Base-by-base conservation (phyloP, 2,113 vertebrate species). In the Atherinomorus stipes region DNA sequence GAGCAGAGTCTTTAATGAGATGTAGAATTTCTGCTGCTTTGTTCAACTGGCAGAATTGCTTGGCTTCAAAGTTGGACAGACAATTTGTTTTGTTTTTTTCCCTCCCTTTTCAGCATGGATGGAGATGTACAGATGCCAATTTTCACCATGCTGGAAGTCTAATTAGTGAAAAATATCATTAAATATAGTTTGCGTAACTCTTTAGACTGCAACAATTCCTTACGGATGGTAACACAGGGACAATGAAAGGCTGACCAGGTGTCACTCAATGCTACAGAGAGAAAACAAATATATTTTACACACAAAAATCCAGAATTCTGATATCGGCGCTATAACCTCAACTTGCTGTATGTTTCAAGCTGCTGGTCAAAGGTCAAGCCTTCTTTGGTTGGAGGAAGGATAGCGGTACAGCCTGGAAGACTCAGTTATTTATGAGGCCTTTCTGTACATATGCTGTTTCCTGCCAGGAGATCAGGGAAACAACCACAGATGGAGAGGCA, bases 371-470 rank as follows among this genome's bases (percentile, higher is more conserved):
- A 75, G 87, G 72, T 83, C 80, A 49, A 60, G 51, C 71, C 64
- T 47, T 82, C 73, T 78, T 70, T 59, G 71, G 22, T 34, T n/a
- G 66, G 34, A 61, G 40, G 70, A 58, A 68, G 56, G 76, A 80
- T 62, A 50, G 64, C 21, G 11, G 50, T 44, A 42, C 64, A 76
- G 81, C 87, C 79, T 78, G 66, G 64, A 69, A 81, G 87, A 74
- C n/a, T 91, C 47, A 70, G 59, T 92, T 89, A 89, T 92, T 92
- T 71, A 88, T 79, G 57, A 85, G 44, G 58, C 52, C 58, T 81
- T 73, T 81, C 80, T 84, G 68, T 71, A 54, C 58, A 70, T 78
- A 66, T 64, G 52, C 53, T 28, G 74, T 64, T 76, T 81, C 71
- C 76, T 78, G 76, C 74, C 87, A 76, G 75, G 73, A 61, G 67